phyloP scores from a whole-genome alignment of 2,888 invertebrate species.

The Caenorhabditis angaria region DNA sequence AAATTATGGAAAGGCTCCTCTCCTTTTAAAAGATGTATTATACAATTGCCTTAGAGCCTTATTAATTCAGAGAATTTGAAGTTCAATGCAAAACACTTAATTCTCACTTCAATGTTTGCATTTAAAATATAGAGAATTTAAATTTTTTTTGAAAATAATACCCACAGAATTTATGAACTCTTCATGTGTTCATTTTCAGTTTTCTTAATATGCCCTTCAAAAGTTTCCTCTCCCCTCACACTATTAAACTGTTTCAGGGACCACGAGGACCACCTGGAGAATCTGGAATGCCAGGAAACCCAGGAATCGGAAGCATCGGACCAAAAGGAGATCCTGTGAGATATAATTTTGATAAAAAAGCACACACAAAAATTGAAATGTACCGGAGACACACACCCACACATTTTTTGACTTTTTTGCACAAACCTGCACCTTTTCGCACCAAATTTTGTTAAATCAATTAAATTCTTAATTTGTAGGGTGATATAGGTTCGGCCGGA shows the following conservation, averaged over 20 bases:
- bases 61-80: too few relatives aligned
- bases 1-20: too few relatives aligned
- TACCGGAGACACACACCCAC: not conserved
- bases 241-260: constrained; percentile 68
- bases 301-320: constrained; percentile 72
- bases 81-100: too few relatives aligned
- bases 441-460: constrained; percentile 7
- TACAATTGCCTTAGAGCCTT: too few relatives aligned
- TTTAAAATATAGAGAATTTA: not conserved
- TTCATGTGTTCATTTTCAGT: not conserved
- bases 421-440: too few relatives aligned
- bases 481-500: constrained; percentile 69
- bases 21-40: not conserved
- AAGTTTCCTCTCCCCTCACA: too few relatives aligned
- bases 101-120: too few relatives aligned
- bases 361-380: not conserved
- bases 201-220: not conserved
- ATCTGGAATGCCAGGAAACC: constrained; percentile 73
- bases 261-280: constrained; percentile 72
- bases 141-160: not conserved
- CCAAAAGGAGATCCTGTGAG: constrained; percentile 73
- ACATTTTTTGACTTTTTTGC: not conserved
- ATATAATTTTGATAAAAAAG: constrained; percentile 4
- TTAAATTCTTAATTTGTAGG: constrained; percentile 57
- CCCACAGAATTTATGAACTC: too few relatives aligned